These are phyloP conservation scores for Drosophila arizonae DNA, from an alignment of 1,140 invertebrate species.

Conservation along the genomic window DNA sequence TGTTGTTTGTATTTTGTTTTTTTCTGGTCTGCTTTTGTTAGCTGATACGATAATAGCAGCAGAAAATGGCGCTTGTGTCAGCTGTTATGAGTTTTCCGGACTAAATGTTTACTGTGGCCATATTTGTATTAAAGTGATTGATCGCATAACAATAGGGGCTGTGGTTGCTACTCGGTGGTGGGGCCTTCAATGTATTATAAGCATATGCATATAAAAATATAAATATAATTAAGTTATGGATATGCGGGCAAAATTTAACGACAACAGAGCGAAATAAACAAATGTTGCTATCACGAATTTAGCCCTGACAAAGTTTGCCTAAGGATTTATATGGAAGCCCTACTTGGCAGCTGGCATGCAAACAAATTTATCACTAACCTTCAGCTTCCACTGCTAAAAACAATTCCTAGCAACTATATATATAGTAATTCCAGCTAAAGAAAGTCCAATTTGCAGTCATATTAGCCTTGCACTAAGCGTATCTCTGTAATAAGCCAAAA, in stretches of 20 bases:
- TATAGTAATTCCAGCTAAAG: no score
- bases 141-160: conserved; percentile 3
- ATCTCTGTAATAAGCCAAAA: not conserved
- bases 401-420: no score
- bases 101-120: conserved; percentile 15
- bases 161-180: no score
- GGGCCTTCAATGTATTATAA: not conserved
- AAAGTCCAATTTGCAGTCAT: no score
- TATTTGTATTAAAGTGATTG: conserved; percentile 31
- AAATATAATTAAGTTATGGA: not conserved
- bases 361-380: no score
- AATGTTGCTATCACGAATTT: not conserved
- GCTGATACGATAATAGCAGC: conserved; percentile 35
- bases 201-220: not conserved
- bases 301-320: no score
- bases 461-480: no score
- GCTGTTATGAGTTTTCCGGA: conserved; percentile 27
- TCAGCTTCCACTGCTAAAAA: no score
- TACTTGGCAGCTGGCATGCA: no score
- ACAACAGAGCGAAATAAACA: not conserved
- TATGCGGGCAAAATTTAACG: not conserved
- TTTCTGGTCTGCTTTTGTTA: conserved; percentile 6
- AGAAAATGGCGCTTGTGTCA: conserved; percentile 31
- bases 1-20: not conserved
- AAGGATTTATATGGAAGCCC: no score